Conservation (phyloP, 1,140 invertebrate species). For the Drosophila tani region DNA sequence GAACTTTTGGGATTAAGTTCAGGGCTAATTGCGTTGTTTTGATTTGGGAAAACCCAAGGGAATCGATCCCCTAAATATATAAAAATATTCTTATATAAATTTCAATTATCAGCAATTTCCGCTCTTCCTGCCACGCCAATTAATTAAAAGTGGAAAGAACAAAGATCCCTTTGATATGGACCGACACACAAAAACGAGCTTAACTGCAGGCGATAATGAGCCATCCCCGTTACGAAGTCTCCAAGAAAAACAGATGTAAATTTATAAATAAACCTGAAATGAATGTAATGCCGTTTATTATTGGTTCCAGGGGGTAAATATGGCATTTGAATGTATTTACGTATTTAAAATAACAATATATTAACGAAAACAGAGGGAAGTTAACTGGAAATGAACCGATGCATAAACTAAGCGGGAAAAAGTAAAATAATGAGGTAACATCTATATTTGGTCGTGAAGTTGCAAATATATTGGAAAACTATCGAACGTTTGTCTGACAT, state of each 20-base stretch:
- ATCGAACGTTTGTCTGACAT: constrained; percentile 13
- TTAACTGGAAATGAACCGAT: neutral
- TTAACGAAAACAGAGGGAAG: neutral
- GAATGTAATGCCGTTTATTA: constrained; percentile 7
- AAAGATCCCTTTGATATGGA: constrained; percentile 28
- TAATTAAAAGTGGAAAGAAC: constrained; percentile 26
- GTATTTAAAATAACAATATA: constrained; percentile 3
- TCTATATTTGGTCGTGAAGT: neutral
- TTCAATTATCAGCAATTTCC: constrained; percentile 24
- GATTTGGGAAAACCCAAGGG: neutral
- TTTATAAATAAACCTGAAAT: constrained; percentile 41
- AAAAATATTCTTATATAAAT: neutral
- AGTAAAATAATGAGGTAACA: neutral
- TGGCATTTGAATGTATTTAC: neutral
- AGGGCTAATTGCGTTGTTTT: constrained; percentile 29
- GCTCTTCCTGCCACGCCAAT: constrained; percentile 10
- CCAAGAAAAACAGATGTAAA: constrained; percentile 51
- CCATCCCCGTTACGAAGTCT: constrained; percentile 7
- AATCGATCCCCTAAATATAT: neutral
- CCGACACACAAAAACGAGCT: constrained; percentile 40
- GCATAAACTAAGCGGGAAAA: neutral
- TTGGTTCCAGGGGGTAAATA: neutral
- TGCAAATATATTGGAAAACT: neutral
- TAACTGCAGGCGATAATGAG: constrained; percentile 18
- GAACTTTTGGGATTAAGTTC: constrained; percentile 13